These are phyloP conservation scores for Ostrea denselamellosa DNA, from an alignment of 1,140 invertebrate genomes.

Conservation along the genomic window DNA sequence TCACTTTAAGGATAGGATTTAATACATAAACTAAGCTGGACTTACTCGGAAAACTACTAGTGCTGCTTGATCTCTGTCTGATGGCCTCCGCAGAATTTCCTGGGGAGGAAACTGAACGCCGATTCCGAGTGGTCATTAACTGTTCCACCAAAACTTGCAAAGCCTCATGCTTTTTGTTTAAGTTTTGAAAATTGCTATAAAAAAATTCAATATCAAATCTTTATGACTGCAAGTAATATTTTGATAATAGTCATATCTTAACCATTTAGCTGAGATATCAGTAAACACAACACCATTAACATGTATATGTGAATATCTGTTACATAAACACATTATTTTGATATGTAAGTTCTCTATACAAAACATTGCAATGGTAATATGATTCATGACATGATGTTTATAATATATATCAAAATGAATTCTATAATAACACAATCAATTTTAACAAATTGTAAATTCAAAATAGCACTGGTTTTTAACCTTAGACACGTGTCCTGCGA, in stretches of 20 bases:
- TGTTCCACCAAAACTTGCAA: slow-evolving; percentile 62
- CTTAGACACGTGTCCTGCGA: slow-evolving; percentile 57
- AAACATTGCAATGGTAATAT: too few relatives aligned
- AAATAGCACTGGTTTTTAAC: slow-evolving; percentile 46
- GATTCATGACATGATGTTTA: too few relatives aligned
- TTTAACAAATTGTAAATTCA: too few relatives aligned
- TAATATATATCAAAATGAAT: too few relatives aligned
- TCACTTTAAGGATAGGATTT: not conserved
- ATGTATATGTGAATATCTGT: too few relatives aligned
- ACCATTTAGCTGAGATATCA: too few relatives aligned
- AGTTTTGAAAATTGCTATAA: slow-evolving; percentile 54
- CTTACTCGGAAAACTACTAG: slow-evolving; percentile 27
- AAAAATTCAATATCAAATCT: not conserved
- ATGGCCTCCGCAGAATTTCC: slow-evolving; percentile 50
- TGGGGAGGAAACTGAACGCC: slow-evolving; percentile 56
- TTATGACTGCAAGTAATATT: too few relatives aligned
- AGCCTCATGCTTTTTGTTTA: slow-evolving; percentile 63
- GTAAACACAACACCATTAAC: too few relatives aligned
- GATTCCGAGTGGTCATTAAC: slow-evolving; percentile 54
- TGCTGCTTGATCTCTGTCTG: slow-evolving; percentile 41
- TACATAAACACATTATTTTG: too few relatives aligned
- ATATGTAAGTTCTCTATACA: too few relatives aligned
- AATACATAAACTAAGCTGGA: not conserved
- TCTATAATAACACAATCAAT: too few relatives aligned
- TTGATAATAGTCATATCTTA: too few relatives aligned